Percentiles rank a stretch among this genome's conserved stretches.
Conservation (phyloP, 2,797 vertebrate genomes). For the Dicrostonyx torquatus region DNA sequence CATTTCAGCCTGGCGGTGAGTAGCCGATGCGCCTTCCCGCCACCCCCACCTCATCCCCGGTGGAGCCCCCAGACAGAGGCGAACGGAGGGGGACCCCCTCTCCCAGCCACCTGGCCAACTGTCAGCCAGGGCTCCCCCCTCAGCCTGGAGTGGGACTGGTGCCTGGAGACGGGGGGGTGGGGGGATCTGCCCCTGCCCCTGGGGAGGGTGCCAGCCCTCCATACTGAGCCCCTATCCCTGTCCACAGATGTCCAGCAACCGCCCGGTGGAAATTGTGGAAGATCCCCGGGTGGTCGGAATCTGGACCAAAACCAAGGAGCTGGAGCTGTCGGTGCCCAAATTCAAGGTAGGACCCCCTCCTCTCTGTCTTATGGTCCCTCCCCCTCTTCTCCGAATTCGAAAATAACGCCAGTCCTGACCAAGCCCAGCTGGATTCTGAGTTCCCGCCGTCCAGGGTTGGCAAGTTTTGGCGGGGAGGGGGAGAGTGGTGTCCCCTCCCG, state of each 20-base stretch:
- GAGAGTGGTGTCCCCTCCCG: slow-evolving; percentile 13
- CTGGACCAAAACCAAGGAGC: slow-evolving; percentile 98
- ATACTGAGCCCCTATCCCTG: neutral
- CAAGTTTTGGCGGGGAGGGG: slow-evolving; percentile 73
- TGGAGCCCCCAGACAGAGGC: neutral
- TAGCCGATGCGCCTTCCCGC: slow-evolving; percentile 71
- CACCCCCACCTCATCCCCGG: neutral
- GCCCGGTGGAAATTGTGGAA: slow-evolving; percentile 95
- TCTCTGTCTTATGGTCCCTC: neutral
- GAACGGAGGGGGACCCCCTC: slow-evolving; percentile 83
- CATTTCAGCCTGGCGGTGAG: slow-evolving; percentile 97
- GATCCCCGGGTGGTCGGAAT: slow-evolving; percentile 98
- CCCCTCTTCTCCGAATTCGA: slow-evolving; percentile 68
- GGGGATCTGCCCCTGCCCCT: neutral
- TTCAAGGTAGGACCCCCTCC: slow-evolving; percentile 92
- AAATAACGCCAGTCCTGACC: slow-evolving; percentile 79
- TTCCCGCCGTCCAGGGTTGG: slow-evolving; percentile 69
- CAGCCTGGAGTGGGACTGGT: slow-evolving; percentile 45
- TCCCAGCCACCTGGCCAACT: slow-evolving; percentile 64
- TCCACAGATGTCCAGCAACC: slow-evolving; percentile 94
- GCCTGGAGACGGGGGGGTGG: neutral
- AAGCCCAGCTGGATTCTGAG: slow-evolving; percentile 64
- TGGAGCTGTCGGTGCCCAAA: slow-evolving; percentile 97
- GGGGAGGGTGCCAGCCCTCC: slow-evolving; percentile 32
- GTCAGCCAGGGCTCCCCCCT: slow-evolving; percentile 62